Conservation (phyloP, 2,888 invertebrate genomes). For the Athrips mouffetella region DNA sequence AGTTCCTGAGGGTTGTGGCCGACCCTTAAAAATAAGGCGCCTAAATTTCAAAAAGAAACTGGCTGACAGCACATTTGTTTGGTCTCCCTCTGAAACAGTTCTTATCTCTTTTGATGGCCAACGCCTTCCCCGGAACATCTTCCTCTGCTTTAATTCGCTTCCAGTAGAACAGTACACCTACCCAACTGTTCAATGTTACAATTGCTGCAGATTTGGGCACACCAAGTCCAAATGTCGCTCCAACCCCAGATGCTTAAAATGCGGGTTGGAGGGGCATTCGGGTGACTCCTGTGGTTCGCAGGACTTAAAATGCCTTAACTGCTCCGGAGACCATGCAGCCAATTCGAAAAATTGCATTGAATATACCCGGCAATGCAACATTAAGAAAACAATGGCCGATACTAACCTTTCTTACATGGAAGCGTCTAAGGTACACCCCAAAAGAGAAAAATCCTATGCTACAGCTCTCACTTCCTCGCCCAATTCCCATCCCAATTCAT, state of each 20-base stretch:
- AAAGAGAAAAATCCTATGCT: background rate
- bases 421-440: background rate
- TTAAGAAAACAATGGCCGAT: background rate
- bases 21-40: background rate
- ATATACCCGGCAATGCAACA: background rate
- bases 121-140: background rate
- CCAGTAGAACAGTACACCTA: background rate
- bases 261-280: background rate
- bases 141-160: background rate
- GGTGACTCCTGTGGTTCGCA: background rate
- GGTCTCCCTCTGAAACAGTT: background rate
- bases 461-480: background rate
- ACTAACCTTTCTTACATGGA: background rate
- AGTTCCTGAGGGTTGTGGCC: background rate
- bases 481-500: background rate
- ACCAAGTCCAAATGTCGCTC: conserved; percentile 14
- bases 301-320: background rate
- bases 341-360: background rate
- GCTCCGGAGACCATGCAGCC: background rate
- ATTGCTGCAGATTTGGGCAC: conserved; percentile 18
- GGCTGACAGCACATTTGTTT: background rate
- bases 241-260: background rate
- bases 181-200: background rate
- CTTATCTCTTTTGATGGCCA: background rate
- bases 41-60: background rate